These are phyloP conservation scores for Emys orbicularis DNA, from an alignment of 2,797 vertebrate genomes.

Conservation along the genomic window DNA sequence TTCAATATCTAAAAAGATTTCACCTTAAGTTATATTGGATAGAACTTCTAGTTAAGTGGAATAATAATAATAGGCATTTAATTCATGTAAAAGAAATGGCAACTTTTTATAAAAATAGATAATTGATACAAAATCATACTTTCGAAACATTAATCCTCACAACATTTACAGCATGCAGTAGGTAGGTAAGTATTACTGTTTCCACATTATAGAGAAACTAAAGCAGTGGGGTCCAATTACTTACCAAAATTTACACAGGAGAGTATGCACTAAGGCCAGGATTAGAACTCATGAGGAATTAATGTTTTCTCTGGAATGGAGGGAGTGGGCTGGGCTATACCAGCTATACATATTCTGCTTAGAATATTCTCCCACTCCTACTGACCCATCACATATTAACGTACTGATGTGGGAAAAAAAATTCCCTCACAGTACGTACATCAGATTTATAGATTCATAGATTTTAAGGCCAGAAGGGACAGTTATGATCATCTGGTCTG, in stretches of 20 bases:
- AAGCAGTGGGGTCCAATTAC: neutral
- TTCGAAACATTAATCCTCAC: neutral
- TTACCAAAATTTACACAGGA: neutral
- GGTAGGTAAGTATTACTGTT: neutral
- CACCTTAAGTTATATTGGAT: neutral
- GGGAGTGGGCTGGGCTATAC: neutral
- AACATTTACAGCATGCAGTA: fast-evolving
- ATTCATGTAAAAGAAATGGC: neutral
- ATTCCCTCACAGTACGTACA: neutral
- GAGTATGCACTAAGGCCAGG: neutral
- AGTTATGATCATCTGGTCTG: neutral
- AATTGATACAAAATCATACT: neutral
- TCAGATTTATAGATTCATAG: neutral
- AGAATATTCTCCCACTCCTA: neutral
- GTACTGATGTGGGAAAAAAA: too few species aligned
- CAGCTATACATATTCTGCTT: fast-evolving
- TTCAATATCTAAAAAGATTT: neutral
- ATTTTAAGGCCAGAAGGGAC: neutral
- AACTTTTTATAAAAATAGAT: neutral
- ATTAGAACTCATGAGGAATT: neutral
- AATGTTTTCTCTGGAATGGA: neutral
- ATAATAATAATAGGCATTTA: neutral
- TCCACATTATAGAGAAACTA: neutral
- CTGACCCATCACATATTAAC: neutral
- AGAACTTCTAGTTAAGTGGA: neutral